Evolutionary conservation across 2,113 vertebrate species (phyloP).

Genomic region (Chionis minor): DNA sequence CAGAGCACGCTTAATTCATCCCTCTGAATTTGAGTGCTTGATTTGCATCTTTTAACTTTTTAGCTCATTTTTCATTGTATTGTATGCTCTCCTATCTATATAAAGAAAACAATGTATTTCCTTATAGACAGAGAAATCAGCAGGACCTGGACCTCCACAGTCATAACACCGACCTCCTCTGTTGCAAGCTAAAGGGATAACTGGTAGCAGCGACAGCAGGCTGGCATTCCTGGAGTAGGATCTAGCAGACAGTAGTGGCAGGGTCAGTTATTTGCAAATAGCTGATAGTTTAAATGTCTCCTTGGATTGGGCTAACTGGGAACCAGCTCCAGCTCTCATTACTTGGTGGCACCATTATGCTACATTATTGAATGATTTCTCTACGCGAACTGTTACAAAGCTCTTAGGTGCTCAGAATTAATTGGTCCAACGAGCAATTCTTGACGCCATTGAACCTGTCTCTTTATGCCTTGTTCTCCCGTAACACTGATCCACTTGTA

Average conservation of each 20-base stretch:
- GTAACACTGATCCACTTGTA: neutral
- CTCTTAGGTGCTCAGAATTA: neutral
- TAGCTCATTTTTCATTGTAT: neutral
- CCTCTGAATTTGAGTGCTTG: neutral
- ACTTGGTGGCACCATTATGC: neutral
- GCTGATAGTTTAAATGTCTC: neutral
- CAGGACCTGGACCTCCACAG: neutral
- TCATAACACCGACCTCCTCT: neutral
- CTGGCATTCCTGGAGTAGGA: neutral
- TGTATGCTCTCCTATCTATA: neutral
- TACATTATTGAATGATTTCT: neutral
- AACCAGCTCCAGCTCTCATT: neutral
- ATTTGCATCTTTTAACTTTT: neutral
- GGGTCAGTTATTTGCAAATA: neutral
- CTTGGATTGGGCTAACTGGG: neutral
- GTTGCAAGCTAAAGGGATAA: neutral
- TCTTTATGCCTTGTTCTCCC: neutral
- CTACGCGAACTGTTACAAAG: neutral
- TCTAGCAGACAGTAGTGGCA: neutral
- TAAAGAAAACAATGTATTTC: neutral
- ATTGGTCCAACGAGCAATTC: neutral
- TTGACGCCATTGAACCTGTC: neutral
- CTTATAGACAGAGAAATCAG: neutral
- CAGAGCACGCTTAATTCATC: neutral
- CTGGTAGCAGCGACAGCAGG: neutral